A percentile compares a stretch with the other conserved stretches of the same genome.
Evolutionary conservation across 30 jellyfish, hydroid and myxozoan species (phyloP).

Genomic region (Chrysaora quinquecirrha): DNA sequence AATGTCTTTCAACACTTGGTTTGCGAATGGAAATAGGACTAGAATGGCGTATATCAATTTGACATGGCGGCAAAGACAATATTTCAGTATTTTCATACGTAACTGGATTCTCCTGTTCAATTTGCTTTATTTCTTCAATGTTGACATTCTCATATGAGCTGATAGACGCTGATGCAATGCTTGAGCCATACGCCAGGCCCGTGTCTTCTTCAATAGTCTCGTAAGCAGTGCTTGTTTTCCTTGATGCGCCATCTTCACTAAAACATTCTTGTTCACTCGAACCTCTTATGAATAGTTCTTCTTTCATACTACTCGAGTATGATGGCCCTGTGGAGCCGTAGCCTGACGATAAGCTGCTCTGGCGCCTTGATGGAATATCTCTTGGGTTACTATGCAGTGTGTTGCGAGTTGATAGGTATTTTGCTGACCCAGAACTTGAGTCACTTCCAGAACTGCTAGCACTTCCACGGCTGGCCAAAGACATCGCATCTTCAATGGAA

Average conservation of each 20-base stretch:
- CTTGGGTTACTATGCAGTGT: slow-evolving; percentile 45
- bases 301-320: slow-evolving; percentile 52
- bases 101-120: not conserved
- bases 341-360: slow-evolving; percentile 65
- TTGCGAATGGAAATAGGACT: slow-evolving; percentile 41
- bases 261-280: slow-evolving; percentile 42
- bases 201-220: slow-evolving; percentile 24
- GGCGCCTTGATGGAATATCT: slow-evolving; percentile 52
- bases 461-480: slow-evolving; percentile 62
- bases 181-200: not conserved
- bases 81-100: slow-evolving; percentile 23
- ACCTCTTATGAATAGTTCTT: slow-evolving; percentile 37
- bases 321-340: slow-evolving; percentile 71
- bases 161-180: not conserved
- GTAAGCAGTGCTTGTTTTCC: slow-evolving; percentile 8
- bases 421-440: slow-evolving; percentile 40
- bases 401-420: not conserved
- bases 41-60: slow-evolving; percentile 9
- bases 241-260: slow-evolving; percentile 53
- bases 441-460: slow-evolving; percentile 74
- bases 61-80: slow-evolving; percentile 1
- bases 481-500: slow-evolving; percentile 32
- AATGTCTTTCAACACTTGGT: slow-evolving; percentile 7
- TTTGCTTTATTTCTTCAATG: not conserved
- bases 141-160: slow-evolving; percentile 54